Evolutionary conservation across 1,140 invertebrate species (phyloP), one percentile per base, ranked within the genome.

Genomic region (Pomacea maculata): DNA sequence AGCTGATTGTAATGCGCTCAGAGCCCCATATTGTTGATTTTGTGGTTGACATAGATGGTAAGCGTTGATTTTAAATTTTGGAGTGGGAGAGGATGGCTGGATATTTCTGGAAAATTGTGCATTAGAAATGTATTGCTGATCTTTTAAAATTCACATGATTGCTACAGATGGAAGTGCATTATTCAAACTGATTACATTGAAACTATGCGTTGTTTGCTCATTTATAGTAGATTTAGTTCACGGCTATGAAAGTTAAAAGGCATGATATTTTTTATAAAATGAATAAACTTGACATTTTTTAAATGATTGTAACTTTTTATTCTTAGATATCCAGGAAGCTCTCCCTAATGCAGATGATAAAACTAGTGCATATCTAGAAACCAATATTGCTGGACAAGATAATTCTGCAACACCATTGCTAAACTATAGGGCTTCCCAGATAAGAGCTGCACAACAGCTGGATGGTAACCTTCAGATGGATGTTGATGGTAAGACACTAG

Each of bases 1-100:
- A 87, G 63, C 82, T 91, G 52, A 80, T 91, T 14, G 84, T 91
- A 10, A 75, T 91, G 17, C 86, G 86, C n/a, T 89, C 89, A 5
- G 84, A 88, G 75, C 90, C 90, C 14, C 84, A 89, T 79, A 75
- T 86, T 17, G 76, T 82, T 65, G 81, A 84, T 52, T 73, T 85
- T 73, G 68, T 78, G 54, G 29, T 34, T 71, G 54, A 67, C 17
- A 54, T 81, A 14, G 77, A 78, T 29, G 77, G 77, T 78, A 54
- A 57, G 65, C 12, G 14, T 74, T 21, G 25, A 17, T 61, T 11
- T 17, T 61, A 61, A 17, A 61, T 61, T 2, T 61, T 14, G 57
- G 34, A 45, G 34, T 45, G 34, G 6, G 34, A 45, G 34, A 45
- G 34, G 34, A 45, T 45, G 34, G 34, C 34, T 45, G 34, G 34